These are phyloP conservation scores for Chaetogeoica ovagalla DNA, from an alignment of 2,888 invertebrate genomes.

Conservation along the genomic window DNA sequence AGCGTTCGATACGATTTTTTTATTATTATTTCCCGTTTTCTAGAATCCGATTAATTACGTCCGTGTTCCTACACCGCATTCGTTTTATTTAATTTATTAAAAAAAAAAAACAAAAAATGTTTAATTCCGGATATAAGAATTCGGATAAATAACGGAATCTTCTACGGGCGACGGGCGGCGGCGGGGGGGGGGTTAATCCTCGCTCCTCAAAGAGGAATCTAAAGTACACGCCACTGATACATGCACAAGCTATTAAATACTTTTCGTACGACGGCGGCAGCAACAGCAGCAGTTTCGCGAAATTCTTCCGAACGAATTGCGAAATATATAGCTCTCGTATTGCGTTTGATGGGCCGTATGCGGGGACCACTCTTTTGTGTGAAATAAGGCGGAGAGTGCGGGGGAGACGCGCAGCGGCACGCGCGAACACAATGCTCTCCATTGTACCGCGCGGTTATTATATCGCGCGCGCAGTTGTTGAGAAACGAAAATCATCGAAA, in stretches of 20 bases:
- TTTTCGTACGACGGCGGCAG: conserved; percentile 7
- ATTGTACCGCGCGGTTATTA: conserved; percentile 3
- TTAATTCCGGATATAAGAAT: no score
- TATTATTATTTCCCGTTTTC: no score
- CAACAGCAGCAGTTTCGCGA: background rate
- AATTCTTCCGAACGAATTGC: conserved; percentile 30
- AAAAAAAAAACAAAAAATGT: no score
- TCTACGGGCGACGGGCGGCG: no score
- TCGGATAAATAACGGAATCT: no score
- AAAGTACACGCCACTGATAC: no score
- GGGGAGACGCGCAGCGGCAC: background rate
- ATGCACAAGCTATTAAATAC: background rate
- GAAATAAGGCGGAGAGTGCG: background rate
- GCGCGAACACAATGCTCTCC: conserved; percentile 1
- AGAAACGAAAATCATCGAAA: conserved; percentile 27
- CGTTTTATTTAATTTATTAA: no score
- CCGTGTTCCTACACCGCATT: no score
- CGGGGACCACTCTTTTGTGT: conserved; percentile 17
- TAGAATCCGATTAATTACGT: no score
- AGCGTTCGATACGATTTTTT: no score
- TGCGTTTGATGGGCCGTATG: conserved; percentile 11
- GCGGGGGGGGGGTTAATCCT: no score
- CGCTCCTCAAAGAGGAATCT: no score
- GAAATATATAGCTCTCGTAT: conserved; percentile 40
- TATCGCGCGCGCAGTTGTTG: conserved; percentile 3